Evolutionary conservation across 1,140 invertebrate genomes (phyloP), one percentile per base, ranked within the genome.

Genomic region (Drosophila equinoxialis): DNA sequence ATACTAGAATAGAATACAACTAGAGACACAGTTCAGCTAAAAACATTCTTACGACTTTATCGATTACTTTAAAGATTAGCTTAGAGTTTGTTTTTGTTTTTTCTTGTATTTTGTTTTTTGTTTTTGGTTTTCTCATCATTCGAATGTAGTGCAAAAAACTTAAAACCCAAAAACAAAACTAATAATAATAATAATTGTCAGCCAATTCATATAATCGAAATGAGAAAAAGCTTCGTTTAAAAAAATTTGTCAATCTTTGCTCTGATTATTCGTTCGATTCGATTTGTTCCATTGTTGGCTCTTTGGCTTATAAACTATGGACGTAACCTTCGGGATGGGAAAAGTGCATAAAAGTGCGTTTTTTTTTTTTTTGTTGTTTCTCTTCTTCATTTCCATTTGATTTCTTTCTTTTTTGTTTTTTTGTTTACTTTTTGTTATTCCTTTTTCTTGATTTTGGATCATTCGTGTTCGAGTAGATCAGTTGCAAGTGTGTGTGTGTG

Each of bases 281-380:
- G 51, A 68, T 80, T 80, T 65, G 59, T 67, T 79, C 64, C 77
- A 78, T 78, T 87, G 82, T 78, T 87, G 82, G 81, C 84, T 73
- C 77, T 48, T 79, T 87, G 83, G 77, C 90, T 91, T 91, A 90
- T 77, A 90, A 90, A 80, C 90, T 91, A 91, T 91, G 90, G 90
- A 91, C 90, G 90, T 91, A 87, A 87, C 84, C 83, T 87, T 77
- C 77, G 83, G 83, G 83, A 87, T 87, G 83, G 83, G 83, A 87
- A 85, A 77, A 80, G 84, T 87, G 83, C 84, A 82, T 51, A 83
- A 73, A 87, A 77, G 84, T 87, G 83, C 83, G 81, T 86, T 83
- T 79, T 80, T 79, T 79, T 80, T 79, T 79, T 77, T 67, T 1
- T 23, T 77, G n/a, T 67, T 65, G 57, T 75, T 64, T 65, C 42